phyloP scores from a whole-genome alignment of 2,113 vertebrate genomes.

The Gobio gobio region DNA sequence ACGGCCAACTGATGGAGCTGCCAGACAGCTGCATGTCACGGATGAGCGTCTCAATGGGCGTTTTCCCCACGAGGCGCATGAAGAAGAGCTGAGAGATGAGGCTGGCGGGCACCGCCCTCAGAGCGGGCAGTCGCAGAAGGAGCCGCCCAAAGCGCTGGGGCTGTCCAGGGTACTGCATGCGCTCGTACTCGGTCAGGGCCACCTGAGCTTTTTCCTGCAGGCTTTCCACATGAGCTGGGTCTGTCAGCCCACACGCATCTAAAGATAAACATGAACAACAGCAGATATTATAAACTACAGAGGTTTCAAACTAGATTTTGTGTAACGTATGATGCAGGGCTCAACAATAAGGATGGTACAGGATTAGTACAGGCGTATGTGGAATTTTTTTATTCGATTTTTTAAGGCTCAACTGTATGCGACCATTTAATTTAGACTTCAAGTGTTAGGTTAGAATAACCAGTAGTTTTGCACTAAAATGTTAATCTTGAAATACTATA shows the following conservation, averaged over 20 bases:
- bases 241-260: constrained; percentile 94
- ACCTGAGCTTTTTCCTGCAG: constrained; percentile 97
- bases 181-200: constrained; percentile 90
- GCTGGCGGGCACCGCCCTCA: constrained; percentile 87
- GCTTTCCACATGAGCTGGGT: constrained; percentile 88
- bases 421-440: no score
- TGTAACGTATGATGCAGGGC: background rate
- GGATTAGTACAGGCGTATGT: no score
- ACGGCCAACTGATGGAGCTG: constrained; percentile 95
- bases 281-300: background rate
- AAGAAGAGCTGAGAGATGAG: constrained; percentile 98
- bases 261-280: constrained; percentile 49
- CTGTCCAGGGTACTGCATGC: constrained; percentile 89
- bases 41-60: constrained; percentile 94
- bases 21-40: constrained; percentile 97
- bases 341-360: background rate
- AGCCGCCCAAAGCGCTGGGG: constrained; percentile 92
- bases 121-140: constrained; percentile 88
- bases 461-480: background rate
- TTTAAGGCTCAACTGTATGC: no score
- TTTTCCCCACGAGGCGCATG: constrained; percentile 95
- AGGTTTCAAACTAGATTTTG: background rate
- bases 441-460: background rate
- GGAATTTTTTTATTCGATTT: no score
- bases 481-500: background rate